Evolutionary conservation across 2,797 vertebrate species (phyloP).

Genomic region (Pseudocheirus occidentalis): DNA sequence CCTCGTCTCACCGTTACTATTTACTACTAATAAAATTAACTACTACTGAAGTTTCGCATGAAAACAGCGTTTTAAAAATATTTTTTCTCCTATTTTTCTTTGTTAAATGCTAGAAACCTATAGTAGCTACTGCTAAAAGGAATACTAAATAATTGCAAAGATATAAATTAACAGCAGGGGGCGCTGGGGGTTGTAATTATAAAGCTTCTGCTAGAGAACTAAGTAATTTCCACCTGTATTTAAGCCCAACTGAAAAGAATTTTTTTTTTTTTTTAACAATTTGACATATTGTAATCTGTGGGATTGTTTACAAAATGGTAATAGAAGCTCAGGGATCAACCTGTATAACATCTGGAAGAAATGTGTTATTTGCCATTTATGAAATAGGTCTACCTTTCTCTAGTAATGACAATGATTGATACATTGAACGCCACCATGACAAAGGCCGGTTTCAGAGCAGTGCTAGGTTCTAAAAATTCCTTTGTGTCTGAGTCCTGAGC

Average conservation of each 20-base stretch:
- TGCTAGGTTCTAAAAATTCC: neutral
- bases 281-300: neutral
- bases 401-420: constrained; percentile 2
- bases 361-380: constrained; percentile 14
- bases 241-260: neutral
- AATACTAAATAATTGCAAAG: neutral
- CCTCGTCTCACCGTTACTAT: constrained; percentile 21
- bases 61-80: constrained; percentile 42
- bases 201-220: neutral
- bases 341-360: constrained; percentile 1
- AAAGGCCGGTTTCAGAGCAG: neutral
- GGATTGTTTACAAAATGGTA: constrained; percentile 10
- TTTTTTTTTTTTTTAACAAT: no score
- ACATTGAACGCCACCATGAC: neutral
- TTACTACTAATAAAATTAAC: constrained; percentile 1
- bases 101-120: neutral
- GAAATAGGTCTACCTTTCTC: constrained; percentile 10
- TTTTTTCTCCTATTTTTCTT: constrained; percentile 32
- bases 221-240: neutral
- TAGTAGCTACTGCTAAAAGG: neutral
- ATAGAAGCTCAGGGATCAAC: neutral
- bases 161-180: constrained; percentile 62
- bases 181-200: constrained; percentile 54
- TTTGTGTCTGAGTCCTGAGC: neutral
- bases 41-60: neutral